These are phyloP conservation scores for Uria lomvia DNA, from an alignment of 2,113 vertebrate species.

Conservation along the genomic window DNA sequence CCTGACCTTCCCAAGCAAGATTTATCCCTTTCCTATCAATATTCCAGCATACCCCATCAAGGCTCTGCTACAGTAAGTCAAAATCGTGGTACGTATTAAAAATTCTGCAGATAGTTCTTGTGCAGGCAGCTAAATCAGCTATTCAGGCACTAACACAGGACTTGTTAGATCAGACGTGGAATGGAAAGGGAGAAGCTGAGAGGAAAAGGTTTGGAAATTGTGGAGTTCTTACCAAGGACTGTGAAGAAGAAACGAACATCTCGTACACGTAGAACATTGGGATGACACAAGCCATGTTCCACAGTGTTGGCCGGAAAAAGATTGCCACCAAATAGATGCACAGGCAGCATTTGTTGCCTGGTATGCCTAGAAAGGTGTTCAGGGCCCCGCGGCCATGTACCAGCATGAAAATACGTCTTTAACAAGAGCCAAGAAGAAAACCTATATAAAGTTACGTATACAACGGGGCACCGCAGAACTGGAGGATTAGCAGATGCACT, in stretches of 20 bases:
- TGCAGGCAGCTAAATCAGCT: not conserved
- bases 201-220: not conserved
- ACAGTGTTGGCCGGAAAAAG: not conserved
- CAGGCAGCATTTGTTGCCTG: not conserved
- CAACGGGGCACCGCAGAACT: not conserved
- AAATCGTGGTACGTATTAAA: not conserved
- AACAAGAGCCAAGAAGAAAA: not conserved
- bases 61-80: not conserved
- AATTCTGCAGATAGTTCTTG: not conserved
- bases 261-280: not conserved
- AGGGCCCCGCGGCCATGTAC: not conserved
- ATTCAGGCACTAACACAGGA: not conserved
- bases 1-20: not conserved
- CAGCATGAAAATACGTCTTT: not conserved
- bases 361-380: not conserved
- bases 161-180: not conserved
- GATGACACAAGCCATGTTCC: not conserved
- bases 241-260: not conserved
- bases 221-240: not conserved
- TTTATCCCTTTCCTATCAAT: conserved; percentile 1
- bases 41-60: not conserved
- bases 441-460: not conserved
- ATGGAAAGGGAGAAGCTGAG: not conserved
- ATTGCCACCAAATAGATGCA: not conserved
- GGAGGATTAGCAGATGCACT: fast-evolving